Evolutionary conservation across 2,888 invertebrate species (phyloP).

Genomic region (Tetragonisca angustula): DNA sequence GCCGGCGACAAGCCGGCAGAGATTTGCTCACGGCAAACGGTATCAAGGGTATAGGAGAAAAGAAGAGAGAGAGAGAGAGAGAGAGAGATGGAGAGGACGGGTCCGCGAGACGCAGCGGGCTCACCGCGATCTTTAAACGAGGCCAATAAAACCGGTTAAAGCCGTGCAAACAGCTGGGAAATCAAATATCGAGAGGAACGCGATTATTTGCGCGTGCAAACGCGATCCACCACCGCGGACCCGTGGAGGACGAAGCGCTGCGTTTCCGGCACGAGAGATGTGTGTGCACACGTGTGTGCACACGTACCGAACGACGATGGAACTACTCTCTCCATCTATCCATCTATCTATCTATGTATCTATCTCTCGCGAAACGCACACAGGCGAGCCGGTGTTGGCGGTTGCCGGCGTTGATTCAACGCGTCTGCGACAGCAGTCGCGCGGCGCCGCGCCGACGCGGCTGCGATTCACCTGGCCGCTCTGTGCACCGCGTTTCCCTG

Average conservation of each 20-base stretch:
- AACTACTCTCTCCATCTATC: background rate
- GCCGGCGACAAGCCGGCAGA: background rate
- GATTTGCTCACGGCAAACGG: constrained; percentile 41
- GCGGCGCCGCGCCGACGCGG: constrained; percentile 21
- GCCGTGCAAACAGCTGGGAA: constrained; percentile 59
- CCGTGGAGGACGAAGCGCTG: constrained; percentile 23
- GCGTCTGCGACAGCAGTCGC: constrained; percentile 48
- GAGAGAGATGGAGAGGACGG: background rate
- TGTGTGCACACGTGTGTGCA: background rate
- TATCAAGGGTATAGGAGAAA: background rate
- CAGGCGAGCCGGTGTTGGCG: background rate
- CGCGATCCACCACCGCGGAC: constrained; percentile 53
- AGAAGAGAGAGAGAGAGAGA: too few relatives aligned
- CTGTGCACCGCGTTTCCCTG: background rate
- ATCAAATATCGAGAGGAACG: constrained; percentile 64
- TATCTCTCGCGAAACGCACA: too few relatives aligned
- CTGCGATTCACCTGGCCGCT: constrained; percentile 22
- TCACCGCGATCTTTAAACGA: constrained; percentile 37
- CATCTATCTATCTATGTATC: too few relatives aligned
- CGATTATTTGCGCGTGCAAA: constrained; percentile 63
- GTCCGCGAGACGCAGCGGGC: constrained; percentile 5
- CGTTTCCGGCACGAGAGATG: constrained; percentile 48
- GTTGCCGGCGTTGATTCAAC: constrained; percentile 66
- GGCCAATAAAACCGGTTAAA: constrained; percentile 53
- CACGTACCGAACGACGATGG: background rate